Evolutionary conservation across 2,113 vertebrate species (phyloP), one percentile per base, ranked within the genome.

Genomic region (Thamnophis sirtalis): DNA sequence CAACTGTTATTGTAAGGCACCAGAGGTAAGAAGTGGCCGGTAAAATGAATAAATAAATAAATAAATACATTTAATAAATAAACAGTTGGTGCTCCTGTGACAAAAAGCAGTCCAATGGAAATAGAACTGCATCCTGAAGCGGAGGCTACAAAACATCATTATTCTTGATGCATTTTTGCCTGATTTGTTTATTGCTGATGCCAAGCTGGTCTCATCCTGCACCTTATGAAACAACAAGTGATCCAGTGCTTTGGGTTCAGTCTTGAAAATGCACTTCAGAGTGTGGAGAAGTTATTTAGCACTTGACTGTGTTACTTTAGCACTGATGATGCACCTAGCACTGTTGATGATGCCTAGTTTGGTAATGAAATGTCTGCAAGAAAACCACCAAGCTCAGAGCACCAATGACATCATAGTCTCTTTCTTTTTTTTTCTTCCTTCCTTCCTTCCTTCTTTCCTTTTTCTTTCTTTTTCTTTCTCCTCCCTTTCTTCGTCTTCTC

Each of bases 91-190:
- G 87, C 86, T 87, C 53, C 33, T 91, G 73, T 92, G 90, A 89
- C 91, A 94, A 90, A 94, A 93, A 50, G 89, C 87, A 92, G 91
- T 86, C 94, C 94, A 92, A 92, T 94, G 21, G 94, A 96, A 19
- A 87, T 87, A 68, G 21, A 56, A 55, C 11, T 13, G 33, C 11
- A 28, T 73, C 38, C 9, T 38, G 91, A 87, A 68, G 21, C 8
- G n/a, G 86, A 91, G 58, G 6, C 50, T 43, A n/a, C 49, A 51
- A 53, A 43, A 68, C 9, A 26, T 38, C 9, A 19, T 86, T 56
- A n/a, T 10, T 22, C 26, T 13, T 22, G 5, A 21, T 33, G 13
- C 86, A 60, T 17, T 89, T 84, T 51, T 26, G 9, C 58, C 3
- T 28, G 54, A 11, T 63, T 63, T n/a, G 60, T n/a, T 68, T 68